Evolutionary conservation across 2,888 invertebrate genomes (phyloP).

Genomic region (Drosophila mimica): DNA sequence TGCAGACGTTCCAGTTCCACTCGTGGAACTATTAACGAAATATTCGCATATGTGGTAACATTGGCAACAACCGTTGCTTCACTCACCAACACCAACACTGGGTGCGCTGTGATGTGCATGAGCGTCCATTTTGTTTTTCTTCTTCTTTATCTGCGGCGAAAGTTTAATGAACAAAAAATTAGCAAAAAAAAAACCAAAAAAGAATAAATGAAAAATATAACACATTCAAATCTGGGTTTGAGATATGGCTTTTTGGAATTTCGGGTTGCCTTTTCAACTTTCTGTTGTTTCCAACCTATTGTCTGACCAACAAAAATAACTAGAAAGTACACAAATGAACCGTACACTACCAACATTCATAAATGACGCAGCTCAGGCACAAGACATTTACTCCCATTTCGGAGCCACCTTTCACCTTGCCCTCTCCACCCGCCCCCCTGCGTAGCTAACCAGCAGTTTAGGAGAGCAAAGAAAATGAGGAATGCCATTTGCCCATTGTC

Average conservation of each 20-base stretch:
- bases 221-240: conserved; percentile 3
- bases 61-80: not conserved
- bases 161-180: conserved; percentile 25
- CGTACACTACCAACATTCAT: conserved; percentile 8
- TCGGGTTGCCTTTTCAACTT: not conserved
- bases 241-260: conserved; percentile 3
- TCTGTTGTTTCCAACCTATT: conserved; percentile 31
- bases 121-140: conserved; percentile 71
- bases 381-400: conserved; percentile 1
- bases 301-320: conserved; percentile 10
- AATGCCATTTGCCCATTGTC: not conserved
- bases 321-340: conserved; percentile 44
- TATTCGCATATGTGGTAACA: conserved; percentile 1
- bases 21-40: not conserved
- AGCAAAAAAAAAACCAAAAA: not conserved
- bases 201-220: not conserved
- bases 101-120: conserved; percentile 82
- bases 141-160: conserved; percentile 30
- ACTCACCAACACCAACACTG: conserved; percentile 81
- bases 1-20: not conserved
- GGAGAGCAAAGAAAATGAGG: not conserved
- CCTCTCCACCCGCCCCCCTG: conserved; percentile 6
- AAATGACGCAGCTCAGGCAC: conserved; percentile 29
- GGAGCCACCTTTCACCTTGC: conserved; percentile 52
- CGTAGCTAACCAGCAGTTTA: conserved; percentile 8